Base-by-base conservation (phyloP, 2,888 invertebrate species). In the Odontomyia ornata region DNA sequence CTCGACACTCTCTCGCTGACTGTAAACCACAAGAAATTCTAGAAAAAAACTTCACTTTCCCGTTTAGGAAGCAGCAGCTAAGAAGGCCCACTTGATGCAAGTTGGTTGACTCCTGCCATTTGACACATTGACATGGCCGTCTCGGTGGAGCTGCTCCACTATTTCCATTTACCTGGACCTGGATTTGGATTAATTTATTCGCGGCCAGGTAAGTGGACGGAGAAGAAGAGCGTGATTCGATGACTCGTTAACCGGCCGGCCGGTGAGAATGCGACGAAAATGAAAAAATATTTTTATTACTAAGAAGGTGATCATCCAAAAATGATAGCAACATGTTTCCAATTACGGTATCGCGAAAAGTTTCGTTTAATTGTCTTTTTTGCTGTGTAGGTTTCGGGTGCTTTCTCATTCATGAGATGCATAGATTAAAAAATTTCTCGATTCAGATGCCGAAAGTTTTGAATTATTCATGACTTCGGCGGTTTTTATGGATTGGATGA, bases 31-130 rank as follows among this genome's bases (percentile, higher is more conserved):
- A 9, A 69, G 69, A 69, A 69, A 46, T 47, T 69, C 69, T 69
- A 46, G 47, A 69, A 69, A 69, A 69, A 47, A 60, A 36, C 36
- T 52, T 30, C 46, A 23, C 23, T 47, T 69, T 69, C 47, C 47
- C 30, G 1, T 25, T 47, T 46, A 18, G 46, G 69, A 25, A 47
- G 15, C 43, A 43, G 15, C n/a, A 21, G 4, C 23, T 15, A 73
- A 57, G 36, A 57, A 60, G 36, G 21, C 60, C 57, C 36, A 73
- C 73, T 28, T 57, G 36, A 36, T 73, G 57, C 57, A 73, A 73
- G 60, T 73, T 60, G 57, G 57, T 28, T 73, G 57, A 73, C 73
- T 73, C 23, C 36, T 43, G 73, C 60, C 73, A 73, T 73, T 57
- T 73, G 73, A 73, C 73, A 60, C 28, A 36, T 73, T 60, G 60